Evolutionary conservation across 2,888 invertebrate species (phyloP).

Genomic region (Petrophora chlorosata): DNA sequence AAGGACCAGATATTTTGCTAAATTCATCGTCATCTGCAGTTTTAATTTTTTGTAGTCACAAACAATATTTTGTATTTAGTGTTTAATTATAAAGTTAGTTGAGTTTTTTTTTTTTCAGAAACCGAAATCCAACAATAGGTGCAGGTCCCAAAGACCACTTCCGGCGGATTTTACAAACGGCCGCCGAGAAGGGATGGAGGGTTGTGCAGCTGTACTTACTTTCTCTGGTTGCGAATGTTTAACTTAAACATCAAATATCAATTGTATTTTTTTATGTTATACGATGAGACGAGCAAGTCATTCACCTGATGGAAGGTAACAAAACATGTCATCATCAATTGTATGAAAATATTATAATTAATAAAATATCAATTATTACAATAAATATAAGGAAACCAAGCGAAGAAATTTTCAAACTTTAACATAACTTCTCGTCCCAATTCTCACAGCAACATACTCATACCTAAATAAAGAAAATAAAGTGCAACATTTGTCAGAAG

Average conservation of each 20-base stretch:
- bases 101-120: constrained; percentile 17
- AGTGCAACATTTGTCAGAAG: constrained; percentile 17
- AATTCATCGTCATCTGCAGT: no score
- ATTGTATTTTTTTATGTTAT: no score
- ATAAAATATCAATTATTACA: no score
- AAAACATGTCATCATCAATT: no score
- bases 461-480: constrained; percentile 13
- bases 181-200: constrained; percentile 42
- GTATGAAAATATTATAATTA: no score
- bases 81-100: background rate
- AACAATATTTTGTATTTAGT: background rate
- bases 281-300: no score
- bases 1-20: constrained; percentile 23
- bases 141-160: constrained; percentile 58
- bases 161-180: constrained; percentile 67
- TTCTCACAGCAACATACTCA: background rate
- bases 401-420: no score
- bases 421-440: no score
- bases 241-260: no score
- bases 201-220: constrained; percentile 31
- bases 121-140: constrained; percentile 50
- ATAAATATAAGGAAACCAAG: no score
- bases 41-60: no score
- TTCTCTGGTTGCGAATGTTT: background rate
- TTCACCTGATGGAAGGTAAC: no score